Conservation (phyloP, 2,113 vertebrate species). For the Spea multiplicata region DNA sequence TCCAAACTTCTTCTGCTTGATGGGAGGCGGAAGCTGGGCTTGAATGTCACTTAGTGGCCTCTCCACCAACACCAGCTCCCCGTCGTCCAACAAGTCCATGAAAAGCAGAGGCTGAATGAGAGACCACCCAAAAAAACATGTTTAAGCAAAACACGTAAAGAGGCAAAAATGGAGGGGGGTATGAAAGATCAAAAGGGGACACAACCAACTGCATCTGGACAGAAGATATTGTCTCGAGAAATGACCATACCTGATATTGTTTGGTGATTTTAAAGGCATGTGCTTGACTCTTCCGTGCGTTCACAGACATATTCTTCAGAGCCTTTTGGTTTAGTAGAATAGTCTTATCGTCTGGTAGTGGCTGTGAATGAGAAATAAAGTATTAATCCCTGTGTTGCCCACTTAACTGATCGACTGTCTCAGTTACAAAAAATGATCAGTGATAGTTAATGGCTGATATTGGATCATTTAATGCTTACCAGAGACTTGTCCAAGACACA, state of each 20-base stretch:
- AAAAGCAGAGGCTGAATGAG: conserved; percentile 75
- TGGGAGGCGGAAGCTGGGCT: conserved; percentile 79
- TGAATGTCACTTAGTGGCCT: conserved; percentile 83
- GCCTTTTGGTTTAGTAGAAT: conserved; percentile 75
- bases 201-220: not conserved
- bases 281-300: conserved; percentile 60
- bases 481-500: conserved; percentile 88
- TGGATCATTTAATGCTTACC: conserved; percentile 62
- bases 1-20: conserved; percentile 91
- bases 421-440: too few relatives aligned
- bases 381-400: not conserved
- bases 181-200: not conserved
- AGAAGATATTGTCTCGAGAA: too few relatives aligned
- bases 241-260: conserved; percentile 77
- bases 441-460: too few relatives aligned
- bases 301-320: conserved; percentile 72
- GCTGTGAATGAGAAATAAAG: conserved; percentile 62
- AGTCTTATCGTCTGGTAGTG: conserved; percentile 71
- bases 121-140: too few relatives aligned
- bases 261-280: conserved; percentile 94
- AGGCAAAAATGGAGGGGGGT: not conserved
- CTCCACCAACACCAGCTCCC: conserved; percentile 85
- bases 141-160: too few relatives aligned
- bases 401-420: too few relatives aligned
- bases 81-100: conserved; percentile 76